Evolutionary conservation across 2,113 vertebrate species (phyloP), one percentile per base, ranked within the genome.

Genomic region (Rhegmatorhina hoffmannsi): DNA sequence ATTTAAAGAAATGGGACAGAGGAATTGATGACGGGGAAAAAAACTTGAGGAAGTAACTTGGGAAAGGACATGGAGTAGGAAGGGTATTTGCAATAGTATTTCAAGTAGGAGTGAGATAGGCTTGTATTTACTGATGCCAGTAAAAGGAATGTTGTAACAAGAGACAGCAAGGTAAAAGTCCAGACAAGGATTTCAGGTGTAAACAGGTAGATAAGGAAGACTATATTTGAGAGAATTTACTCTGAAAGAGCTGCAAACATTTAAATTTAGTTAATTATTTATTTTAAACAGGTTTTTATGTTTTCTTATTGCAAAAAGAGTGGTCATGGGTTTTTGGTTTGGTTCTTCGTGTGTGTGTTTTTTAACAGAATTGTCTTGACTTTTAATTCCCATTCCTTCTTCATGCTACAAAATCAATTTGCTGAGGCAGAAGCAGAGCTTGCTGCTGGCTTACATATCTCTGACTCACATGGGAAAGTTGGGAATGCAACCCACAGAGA

Each of bases 251-350:
- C 62, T 69, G 77, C 0, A 0, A 60, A 60, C 18, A 21, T 74
- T 60, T 70, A 40, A 23, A 68, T 17, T 19, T 53, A 82, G 29
- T 47, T 78, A 10, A 49, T 86, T 80, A 55, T 80, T 60, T 83
- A 49, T 75, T 82, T 76, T 46, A 66, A 68, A 56, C 40, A 43
- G 40, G 14, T 72, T 49, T 25, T 92, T 62, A 29, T 0, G 0
- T 82, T 90, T 70, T 21, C 20, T 29, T 89, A 0, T 60, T 4
- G 0, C 1, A 2, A 8, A n/a, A 46, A 53, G 17, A 3, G 3
- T 7, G 2, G 8, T 24, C 6, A 24, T 55, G 4, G 20, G 4
- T 18, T 78, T 59, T 74, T 44, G 13, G 4, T 10, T 69, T 21
- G 6, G 1, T 8, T 36, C 75, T 59, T 47, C 2, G 0, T 60